phyloP scores from a whole-genome alignment of 1,140 invertebrate genomes.

The Sycophaga agraensis region DNA sequence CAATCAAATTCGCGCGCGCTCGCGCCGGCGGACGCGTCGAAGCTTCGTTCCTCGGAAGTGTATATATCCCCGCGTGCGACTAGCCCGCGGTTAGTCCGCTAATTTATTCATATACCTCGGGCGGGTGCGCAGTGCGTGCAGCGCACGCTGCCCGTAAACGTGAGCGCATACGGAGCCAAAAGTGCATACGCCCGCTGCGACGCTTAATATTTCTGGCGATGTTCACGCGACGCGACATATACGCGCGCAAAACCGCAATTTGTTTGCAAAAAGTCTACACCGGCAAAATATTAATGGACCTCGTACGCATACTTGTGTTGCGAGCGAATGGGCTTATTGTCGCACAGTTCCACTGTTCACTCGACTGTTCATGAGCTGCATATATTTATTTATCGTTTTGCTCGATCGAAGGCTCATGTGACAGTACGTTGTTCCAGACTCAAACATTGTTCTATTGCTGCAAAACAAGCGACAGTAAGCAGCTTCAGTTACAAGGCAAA shows the following conservation, averaged over 20 bases:
- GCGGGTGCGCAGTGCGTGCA: neutral
- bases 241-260: slow-evolving; percentile 7
- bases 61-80: neutral
- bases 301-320: slow-evolving; percentile 18
- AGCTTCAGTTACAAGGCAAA: too few species aligned
- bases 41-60: neutral
- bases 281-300: slow-evolving; percentile 11
- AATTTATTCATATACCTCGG: slow-evolving; percentile 21
- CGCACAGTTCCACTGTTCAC: neutral
- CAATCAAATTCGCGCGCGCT: slow-evolving; percentile 5
- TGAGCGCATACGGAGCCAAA: too few species aligned
- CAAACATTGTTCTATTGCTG: too few species aligned
- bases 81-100: neutral
- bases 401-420: neutral
- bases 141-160: neutral
- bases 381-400: neutral
- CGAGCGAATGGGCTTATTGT: neutral
- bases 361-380: neutral
- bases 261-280: slow-evolving; percentile 14
- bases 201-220: slow-evolving; percentile 17
- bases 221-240: neutral
- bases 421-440: too few species aligned
- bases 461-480: too few species aligned
- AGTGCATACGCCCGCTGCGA: neutral
- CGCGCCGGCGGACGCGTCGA: neutral